Base-by-base conservation (phyloP, 1,140 invertebrate genomes). In the Pissodes strobi region DNA sequence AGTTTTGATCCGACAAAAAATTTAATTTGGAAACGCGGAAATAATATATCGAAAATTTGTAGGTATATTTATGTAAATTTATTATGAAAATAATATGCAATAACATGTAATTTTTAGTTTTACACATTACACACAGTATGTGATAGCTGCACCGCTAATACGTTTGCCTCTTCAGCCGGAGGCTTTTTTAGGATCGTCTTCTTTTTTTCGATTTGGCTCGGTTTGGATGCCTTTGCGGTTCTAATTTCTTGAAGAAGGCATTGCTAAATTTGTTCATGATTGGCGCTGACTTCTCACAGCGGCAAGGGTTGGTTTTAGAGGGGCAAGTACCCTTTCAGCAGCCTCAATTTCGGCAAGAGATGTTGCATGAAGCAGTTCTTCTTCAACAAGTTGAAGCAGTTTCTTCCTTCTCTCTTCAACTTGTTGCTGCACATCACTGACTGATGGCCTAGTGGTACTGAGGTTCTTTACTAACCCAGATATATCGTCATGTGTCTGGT, bases 381-480 rank as follows among this genome's bases (percentile, higher is more conserved):
- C 39, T 41, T 41, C 5, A 13, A 41, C 39, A 41, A 41, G 13
- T 41, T 41, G 39, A 41, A 41, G 39, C 39, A 13, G 10, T 8
- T 13, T 6, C 4, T 8, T 41, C 13, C 39, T 12, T 41, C 39
- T 5, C 39, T 41, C 39, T 5, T 12, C 39, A 41, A 41, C 39
- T 41, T 41, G 39, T 13, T 41, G 39, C 15, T 41, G 10, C 39
- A 5, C 39, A 8, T 34, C n/a, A 8, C 30, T 34, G 39, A 41
- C 39, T 41, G n/a, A n/a, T n/a, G 5, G 39, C 15, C 39, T 41
- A 41, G 39, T 41, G 39, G 39, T 41, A 17, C 39, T 41, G 39
- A 41, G 39, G 39, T 41, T 41, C 5, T 41, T 41, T 41, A 41
- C 39, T 41, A 41, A 41, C 39, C 39, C 39, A 41, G 6, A 5